Base-by-base conservation (phyloP, 2,888 invertebrate genomes). In the Acanthosepion esculentum region DNA sequence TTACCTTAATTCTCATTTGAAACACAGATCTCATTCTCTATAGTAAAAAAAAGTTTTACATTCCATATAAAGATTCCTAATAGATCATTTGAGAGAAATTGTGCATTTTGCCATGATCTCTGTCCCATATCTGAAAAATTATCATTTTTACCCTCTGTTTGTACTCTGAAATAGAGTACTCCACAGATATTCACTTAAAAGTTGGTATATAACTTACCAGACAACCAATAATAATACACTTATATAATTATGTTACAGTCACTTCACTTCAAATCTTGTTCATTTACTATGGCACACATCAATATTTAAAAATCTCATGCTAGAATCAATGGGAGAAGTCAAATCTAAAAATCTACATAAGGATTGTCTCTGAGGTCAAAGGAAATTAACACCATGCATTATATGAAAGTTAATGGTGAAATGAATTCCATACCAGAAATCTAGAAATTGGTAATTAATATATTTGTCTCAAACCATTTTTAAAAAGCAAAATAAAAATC, bases 381-480 rank as follows among this genome's bases (percentile, higher is more conserved):
- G 78, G 78, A n/a, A 78, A 78, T 78, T 78, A 78, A 78, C 78
- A 78, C 78, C 78, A 78, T 78, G 78, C 78, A 78, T 78, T 78
- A 10, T 78, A n/a, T 18, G 55, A n/a, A 78, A 78, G 78, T 78
- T 78, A 78, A 78, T 78, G 29, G 29, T 29, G 78, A 78, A 78
- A 78, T 78, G 78, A 78, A 78, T 78, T 78, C 78, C 78, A 78
- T 78, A 78, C 29, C 29, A 78, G n/a, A 78, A 78, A 78, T n/a
- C 78, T 78, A 7, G n/a, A 78, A 78, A 78, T 41, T 78, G 8
- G 78, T 29, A n/a, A 29, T 78, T 78, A 78, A 78, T n/a, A 78
- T 78, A 29, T 78, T 78, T 78, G 3, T 78, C n/a, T 78, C 78
- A 29, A 78, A 78, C 78, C 8, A 29, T 78, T 78, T 78, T 41